phyloP scores from a whole-genome alignment of 2,113 vertebrate genomes.

The Dasyprocta punctata region DNA sequence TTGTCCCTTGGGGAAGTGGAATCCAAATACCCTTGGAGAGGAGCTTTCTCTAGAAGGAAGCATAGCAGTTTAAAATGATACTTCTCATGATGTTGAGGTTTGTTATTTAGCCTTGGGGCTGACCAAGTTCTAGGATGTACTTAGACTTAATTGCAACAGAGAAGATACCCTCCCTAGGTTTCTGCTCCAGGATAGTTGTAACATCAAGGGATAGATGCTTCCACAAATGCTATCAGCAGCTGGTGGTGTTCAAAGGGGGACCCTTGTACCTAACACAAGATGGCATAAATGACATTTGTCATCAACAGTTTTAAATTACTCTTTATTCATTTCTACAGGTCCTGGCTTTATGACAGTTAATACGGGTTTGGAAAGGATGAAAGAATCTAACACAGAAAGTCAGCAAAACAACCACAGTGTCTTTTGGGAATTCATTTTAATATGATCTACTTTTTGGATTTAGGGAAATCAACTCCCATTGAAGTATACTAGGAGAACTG shows the following conservation, averaged over 20 bases:
- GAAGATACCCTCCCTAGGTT: not conserved
- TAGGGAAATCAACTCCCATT: not conserved
- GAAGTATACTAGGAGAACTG: not conserved
- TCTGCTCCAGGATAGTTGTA: not conserved
- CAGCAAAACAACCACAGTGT: not conserved
- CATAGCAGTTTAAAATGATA: not conserved
- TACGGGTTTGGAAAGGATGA: not conserved
- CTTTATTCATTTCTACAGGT: not conserved
- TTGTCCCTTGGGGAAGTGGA: not conserved
- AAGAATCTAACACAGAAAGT: not conserved
- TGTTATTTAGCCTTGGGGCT: not conserved
- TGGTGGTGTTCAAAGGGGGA: not conserved
- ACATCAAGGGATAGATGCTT: not conserved
- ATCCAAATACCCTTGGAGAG: not conserved
- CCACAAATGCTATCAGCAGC: not conserved
- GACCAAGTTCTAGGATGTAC: not conserved
- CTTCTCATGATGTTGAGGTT: constrained; percentile 6
- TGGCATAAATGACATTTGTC: not conserved
- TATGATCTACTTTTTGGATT: not conserved
- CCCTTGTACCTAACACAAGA: not conserved
- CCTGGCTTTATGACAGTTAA: not conserved
- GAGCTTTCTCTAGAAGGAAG: not conserved
- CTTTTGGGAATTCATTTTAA: not conserved
- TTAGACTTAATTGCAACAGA: not conserved
- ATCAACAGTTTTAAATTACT: not conserved